Evolutionary conservation across 1,140 invertebrate genomes (phyloP).

Genomic region (Leptopilina boulardi): DNA sequence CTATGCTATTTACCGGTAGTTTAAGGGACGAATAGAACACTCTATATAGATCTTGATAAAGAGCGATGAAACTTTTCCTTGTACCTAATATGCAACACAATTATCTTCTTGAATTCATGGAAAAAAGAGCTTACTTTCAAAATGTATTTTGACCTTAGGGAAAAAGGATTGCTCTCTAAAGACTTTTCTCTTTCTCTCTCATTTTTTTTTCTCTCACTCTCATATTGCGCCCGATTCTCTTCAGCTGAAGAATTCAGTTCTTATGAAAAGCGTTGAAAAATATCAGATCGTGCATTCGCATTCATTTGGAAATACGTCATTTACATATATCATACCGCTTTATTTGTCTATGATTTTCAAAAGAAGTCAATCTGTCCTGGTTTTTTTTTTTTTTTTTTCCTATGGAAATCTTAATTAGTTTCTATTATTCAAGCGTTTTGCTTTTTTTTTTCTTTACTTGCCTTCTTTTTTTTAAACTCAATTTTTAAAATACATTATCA

Average conservation of each 20-base stretch:
- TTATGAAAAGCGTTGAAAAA: not conserved
- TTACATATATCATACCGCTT: not conserved
- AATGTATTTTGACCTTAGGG: not conserved
- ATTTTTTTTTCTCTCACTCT: no score
- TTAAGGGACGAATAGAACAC: conserved; percentile 18
- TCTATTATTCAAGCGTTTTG: no score
- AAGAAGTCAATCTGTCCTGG: no score
- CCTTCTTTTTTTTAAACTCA: no score
- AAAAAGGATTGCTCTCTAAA: not conserved
- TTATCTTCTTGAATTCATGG: conserved; percentile 3
- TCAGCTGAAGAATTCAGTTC: not conserved
- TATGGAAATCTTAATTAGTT: no score
- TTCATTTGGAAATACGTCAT: conserved; percentile 13
- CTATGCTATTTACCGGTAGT: not conserved
- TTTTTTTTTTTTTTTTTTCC: no score
- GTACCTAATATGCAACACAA: not conserved
- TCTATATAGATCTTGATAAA: conserved; percentile 30
- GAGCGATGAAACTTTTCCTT: conserved; percentile 2
- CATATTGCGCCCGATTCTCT: not conserved
- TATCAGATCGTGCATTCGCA: conserved; percentile 11
- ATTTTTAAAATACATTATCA: no score
- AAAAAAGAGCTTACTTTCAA: not conserved
- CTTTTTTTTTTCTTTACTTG: no score
- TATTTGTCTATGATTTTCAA: not conserved
- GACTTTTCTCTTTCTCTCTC: no score